Conservation (phyloP, 2,888 invertebrate species). For the Trichopria drosophilae region DNA sequence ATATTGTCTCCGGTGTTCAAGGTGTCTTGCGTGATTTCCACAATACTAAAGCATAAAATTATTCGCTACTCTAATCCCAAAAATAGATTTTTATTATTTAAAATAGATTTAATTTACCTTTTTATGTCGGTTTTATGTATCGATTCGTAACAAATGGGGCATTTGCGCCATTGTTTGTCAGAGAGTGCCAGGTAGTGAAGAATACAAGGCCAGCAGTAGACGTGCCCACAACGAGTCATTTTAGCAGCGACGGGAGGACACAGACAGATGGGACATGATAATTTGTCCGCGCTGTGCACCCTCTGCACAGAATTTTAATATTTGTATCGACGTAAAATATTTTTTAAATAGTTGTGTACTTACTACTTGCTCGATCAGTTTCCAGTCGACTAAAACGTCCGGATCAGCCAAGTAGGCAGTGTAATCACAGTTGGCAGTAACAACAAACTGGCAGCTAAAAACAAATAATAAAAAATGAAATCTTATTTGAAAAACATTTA, state of each 20-base stretch:
- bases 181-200: conserved; percentile 87
- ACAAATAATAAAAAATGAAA: conserved; percentile 12
- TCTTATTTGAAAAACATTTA: conserved; percentile 5
- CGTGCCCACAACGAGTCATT: conserved; percentile 92
- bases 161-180: conserved; percentile 80
- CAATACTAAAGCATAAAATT: conserved; percentile 61
- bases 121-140: conserved; percentile 78
- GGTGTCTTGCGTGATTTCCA: conserved; percentile 61
- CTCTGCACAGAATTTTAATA: conserved; percentile 57
- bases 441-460: conserved; percentile 92
- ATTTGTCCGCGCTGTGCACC: conserved; percentile 68
- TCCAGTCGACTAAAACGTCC: conserved; percentile 89
- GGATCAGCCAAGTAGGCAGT: conserved; percentile 78
- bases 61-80: background rate
- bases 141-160: conserved; percentile 90
- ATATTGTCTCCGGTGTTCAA: conserved; percentile 69
- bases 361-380: conserved; percentile 89
- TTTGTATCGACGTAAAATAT: conserved; percentile 14
- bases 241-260: conserved; percentile 84
- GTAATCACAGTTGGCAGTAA: conserved; percentile 80
- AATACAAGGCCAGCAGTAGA: conserved; percentile 95
- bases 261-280: conserved; percentile 91
- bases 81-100: conserved; percentile 3
- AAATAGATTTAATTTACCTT: conserved; percentile 61
- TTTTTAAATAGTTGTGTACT: conserved; percentile 75